These are phyloP conservation scores for Microtus agrestis DNA, from an alignment of 2,797 vertebrate species.

Conservation along the genomic window DNA sequence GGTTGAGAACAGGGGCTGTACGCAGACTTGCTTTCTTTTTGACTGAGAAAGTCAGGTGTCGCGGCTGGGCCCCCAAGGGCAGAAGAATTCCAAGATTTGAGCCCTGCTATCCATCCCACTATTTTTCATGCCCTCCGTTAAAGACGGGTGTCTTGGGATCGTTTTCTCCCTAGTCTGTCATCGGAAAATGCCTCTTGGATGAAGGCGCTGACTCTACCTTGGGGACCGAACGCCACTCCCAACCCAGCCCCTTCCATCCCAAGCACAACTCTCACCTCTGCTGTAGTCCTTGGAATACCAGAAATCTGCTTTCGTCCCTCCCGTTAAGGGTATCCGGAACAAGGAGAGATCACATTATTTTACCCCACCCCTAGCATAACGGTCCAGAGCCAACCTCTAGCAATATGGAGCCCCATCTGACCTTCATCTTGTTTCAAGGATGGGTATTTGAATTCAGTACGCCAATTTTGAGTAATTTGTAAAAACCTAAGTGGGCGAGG, in stretches of 20 bases:
- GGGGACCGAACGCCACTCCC: not conserved
- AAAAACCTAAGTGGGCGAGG: not conserved
- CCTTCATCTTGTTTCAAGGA: not conserved
- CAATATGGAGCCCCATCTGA: not conserved
- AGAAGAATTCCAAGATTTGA: not conserved
- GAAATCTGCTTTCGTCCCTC: not conserved
- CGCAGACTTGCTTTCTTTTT: not conserved
- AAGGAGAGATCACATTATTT: no score
- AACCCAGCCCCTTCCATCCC: not conserved
- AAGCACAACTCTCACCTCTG: not conserved
- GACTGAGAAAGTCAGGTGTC: not conserved
- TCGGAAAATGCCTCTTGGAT: not conserved
- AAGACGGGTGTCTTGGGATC: not conserved
- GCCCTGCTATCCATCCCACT: not conserved
- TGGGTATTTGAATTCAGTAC: no score
- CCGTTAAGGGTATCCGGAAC: not conserved
- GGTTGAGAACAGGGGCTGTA: not conserved
- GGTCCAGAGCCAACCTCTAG: not conserved
- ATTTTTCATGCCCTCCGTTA: not conserved
- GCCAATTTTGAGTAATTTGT: not conserved
- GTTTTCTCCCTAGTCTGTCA: not conserved
- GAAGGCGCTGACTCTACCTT: not conserved
- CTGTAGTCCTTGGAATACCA: not conserved
- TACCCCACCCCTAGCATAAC: no score
- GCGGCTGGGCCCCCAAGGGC: not conserved